Percentiles rank a stretch among this genome's conserved stretches.
Conservation (phyloP, 2,113 vertebrate genomes). For the Calidris pugnax region DNA sequence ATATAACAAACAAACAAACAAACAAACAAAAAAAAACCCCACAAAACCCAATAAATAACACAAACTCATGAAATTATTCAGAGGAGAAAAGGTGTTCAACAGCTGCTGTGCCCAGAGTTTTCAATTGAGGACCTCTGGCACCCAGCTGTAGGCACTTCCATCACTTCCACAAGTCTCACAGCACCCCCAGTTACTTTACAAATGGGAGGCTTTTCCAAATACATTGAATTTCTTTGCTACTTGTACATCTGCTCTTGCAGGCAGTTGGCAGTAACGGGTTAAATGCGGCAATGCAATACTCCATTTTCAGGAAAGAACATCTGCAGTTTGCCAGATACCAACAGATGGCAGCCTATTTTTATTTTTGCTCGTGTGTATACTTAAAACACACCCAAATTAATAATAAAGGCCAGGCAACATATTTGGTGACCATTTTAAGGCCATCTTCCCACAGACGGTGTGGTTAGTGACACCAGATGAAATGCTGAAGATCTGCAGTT, state of each 20-base stretch:
- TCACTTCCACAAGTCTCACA: background rate
- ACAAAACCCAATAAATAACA: fast-evolving
- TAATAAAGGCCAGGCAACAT: background rate
- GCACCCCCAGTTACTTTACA: background rate
- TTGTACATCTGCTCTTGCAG: background rate
- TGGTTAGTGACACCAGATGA: background rate
- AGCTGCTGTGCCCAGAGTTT: background rate
- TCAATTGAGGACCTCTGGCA: background rate
- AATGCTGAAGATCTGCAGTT: background rate
- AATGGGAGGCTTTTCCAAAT: background rate
- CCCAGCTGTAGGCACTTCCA: too few species aligned
- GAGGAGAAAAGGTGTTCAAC: background rate
- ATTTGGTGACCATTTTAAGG: background rate
- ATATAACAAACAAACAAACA: background rate
- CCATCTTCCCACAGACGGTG: background rate
- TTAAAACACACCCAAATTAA: background rate
- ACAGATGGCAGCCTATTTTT: background rate
- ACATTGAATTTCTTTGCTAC: background rate
- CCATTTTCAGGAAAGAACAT: background rate
- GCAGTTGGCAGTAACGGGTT: background rate
- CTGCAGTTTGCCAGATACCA: background rate
- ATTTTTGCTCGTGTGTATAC: background rate
- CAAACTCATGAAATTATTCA: background rate
- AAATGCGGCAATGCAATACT: background rate
- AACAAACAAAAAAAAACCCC: too few species aligned